Conservation (phyloP, 2,797 vertebrate species). For the Mus caroli region DNA sequence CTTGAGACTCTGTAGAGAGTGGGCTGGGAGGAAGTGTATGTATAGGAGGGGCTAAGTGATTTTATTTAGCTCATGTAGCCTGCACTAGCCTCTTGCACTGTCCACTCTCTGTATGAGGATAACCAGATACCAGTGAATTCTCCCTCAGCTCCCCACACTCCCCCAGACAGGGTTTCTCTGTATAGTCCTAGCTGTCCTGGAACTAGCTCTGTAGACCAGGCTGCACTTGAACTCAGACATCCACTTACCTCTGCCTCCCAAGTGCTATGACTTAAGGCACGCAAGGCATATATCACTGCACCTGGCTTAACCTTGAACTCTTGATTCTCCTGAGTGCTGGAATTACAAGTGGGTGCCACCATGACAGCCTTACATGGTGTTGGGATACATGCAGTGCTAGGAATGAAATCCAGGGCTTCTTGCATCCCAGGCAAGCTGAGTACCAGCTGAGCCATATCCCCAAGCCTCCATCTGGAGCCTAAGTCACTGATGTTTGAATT, state of each 20-base stretch:
- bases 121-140: not conserved
- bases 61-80: not conserved
- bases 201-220: not conserved
- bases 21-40: not conserved
- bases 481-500: slow-evolving; percentile 68
- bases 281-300: no score
- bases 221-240: not conserved
- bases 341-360: not conserved
- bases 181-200: not conserved
- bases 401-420: not conserved
- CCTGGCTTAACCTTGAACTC: not conserved
- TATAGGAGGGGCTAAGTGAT: not conserved
- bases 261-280: not conserved
- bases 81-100: not conserved
- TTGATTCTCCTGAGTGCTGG: not conserved
- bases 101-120: not conserved
- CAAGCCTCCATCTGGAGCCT: slow-evolving; percentile 53
- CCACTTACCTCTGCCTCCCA: not conserved
- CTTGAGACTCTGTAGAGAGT: not conserved
- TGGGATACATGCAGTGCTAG: not conserved
- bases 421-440: not conserved
- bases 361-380: not conserved
- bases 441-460: not conserved
- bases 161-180: not conserved
- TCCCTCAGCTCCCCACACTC: no score